phyloP scores from a whole-genome alignment of 2,888 invertebrate genomes.

The Apocheima hispidaria region DNA sequence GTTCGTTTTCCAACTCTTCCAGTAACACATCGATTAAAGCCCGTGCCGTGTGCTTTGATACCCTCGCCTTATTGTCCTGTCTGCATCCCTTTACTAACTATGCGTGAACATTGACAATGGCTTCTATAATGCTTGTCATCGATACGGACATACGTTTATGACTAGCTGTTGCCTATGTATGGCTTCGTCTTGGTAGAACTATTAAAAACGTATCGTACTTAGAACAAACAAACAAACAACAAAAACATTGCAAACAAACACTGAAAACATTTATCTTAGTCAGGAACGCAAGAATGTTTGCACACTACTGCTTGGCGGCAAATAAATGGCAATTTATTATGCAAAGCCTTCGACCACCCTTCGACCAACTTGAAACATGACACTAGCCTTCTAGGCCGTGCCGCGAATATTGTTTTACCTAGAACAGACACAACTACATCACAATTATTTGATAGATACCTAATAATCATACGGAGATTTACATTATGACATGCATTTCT shows the following conservation, averaged over 20 bases:
- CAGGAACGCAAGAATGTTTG: no score
- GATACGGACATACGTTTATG: conserved; percentile 19
- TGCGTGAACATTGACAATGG: conserved; percentile 73
- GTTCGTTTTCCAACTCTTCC: neutral
- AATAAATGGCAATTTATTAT: no score
- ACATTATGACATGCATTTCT: conserved; percentile 19
- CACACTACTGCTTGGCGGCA: no score
- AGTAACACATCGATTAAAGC: conserved; percentile 67
- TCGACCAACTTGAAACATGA: no score
- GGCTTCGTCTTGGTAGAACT: neutral
- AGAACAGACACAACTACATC: neutral
- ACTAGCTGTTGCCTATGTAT: conserved; percentile 1
- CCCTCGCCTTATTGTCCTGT: conserved; percentile 83
- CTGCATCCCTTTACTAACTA: conserved; percentile 76
- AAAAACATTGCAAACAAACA: no score
- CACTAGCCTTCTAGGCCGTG: no score
- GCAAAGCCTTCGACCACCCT: no score
- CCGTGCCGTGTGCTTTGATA: conserved; percentile 59
- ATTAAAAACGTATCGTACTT: neutral
- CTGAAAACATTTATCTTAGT: no score
- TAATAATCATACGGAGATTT: no score
- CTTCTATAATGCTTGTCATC: conserved; percentile 60
- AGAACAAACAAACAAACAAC: no score
- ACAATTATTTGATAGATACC: neutral
- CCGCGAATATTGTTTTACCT: no score